A percentile compares a stretch with the other conserved stretches of the same genome.
Evolutionary conservation across 2,113 vertebrate genomes (phyloP).

Genomic region (Lynx canadensis): DNA sequence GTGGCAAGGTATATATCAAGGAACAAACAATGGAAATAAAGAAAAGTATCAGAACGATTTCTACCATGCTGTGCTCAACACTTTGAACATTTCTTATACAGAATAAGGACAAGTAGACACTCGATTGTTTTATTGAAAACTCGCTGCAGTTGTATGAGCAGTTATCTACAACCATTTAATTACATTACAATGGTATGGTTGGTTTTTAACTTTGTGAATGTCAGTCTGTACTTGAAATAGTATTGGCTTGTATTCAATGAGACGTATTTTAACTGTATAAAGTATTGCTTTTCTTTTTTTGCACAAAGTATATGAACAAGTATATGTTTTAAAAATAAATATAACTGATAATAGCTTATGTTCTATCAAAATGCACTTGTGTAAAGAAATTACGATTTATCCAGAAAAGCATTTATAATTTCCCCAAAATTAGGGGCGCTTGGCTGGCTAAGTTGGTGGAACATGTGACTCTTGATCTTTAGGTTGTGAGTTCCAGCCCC

Average conservation of each 20-base stretch:
- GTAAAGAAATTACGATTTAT: constrained; percentile 25
- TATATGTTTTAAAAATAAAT: constrained; percentile 3
- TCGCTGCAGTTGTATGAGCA: not conserved
- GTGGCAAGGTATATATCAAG: not conserved
- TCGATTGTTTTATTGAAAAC: constrained; percentile 37
- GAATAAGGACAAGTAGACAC: not conserved
- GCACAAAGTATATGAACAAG: not conserved
- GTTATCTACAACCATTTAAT: not conserved
- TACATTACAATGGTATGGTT: not conserved
- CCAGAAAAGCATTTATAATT: not conserved
- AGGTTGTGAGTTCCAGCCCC: too few relatives aligned
- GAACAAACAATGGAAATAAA: not conserved
- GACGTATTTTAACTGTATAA: not conserved
- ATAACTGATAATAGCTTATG: not conserved
- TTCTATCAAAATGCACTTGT: not conserved
- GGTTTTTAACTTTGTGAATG: not conserved
- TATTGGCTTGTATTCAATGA: not conserved
- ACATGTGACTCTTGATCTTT: too few relatives aligned
- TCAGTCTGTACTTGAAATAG: not conserved
- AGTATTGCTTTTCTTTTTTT: not conserved
- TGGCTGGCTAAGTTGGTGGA: too few relatives aligned
- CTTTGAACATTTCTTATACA: not conserved
- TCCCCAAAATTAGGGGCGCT: not conserved
- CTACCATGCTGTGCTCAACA: not conserved
- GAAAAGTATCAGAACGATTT: not conserved